Conservation (phyloP, 1,140 invertebrate genomes). For the Pseudomyrmex cubaensis region DNA sequence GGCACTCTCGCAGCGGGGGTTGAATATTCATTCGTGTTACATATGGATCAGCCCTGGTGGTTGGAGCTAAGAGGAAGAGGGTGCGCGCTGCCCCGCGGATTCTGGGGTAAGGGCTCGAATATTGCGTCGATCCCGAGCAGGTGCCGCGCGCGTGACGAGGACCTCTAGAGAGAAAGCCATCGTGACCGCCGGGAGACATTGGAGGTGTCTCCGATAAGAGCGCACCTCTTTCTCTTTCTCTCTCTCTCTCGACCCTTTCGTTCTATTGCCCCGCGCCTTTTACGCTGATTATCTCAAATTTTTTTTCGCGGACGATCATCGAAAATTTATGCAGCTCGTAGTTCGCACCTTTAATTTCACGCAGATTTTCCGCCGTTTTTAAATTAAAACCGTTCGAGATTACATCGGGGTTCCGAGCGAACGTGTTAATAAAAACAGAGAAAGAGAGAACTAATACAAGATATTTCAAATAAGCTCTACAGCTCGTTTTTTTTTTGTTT, state of each 20-base stretch:
- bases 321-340: constrained; percentile 36
- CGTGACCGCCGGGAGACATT: constrained; percentile 9
- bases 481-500: not conserved
- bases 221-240: not conserved
- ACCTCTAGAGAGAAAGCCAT: constrained; percentile 28
- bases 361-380: constrained; percentile 25
- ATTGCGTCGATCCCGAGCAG: constrained; percentile 62
- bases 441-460: not conserved
- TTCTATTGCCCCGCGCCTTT: constrained; percentile 27
- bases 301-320: constrained; percentile 20
- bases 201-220: constrained; percentile 27
- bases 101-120: constrained; percentile 67
- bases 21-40: constrained; percentile 85
- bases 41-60: constrained; percentile 82
- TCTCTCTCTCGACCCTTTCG: constrained; percentile 15
- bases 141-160: constrained; percentile 16
- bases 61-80: constrained; percentile 70
- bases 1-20: constrained; percentile 72
- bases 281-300: constrained; percentile 33
- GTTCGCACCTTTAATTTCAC: constrained; percentile 16
- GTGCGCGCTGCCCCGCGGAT: constrained; percentile 55
- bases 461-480: not conserved
- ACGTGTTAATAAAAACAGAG: not conserved
- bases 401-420: not conserved
- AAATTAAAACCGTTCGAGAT: constrained; percentile 26